Conservation (phyloP, 2,113 vertebrate genomes). For the Pimephales promelas region DNA sequence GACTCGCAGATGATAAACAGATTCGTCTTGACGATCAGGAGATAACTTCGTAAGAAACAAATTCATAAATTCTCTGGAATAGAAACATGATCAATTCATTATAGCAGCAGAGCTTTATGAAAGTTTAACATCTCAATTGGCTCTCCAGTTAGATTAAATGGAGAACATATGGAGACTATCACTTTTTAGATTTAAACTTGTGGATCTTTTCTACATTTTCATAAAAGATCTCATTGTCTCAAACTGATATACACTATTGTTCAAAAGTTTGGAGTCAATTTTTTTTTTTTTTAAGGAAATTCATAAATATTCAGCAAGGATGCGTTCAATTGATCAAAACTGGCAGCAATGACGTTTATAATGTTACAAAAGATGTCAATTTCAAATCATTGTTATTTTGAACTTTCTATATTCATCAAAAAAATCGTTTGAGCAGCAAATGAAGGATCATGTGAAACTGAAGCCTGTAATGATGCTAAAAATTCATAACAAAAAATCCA, state of each 20-base stretch:
- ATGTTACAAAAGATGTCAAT: background rate
- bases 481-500: no score
- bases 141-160: background rate
- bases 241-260: background rate
- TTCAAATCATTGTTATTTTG: background rate
- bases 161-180: background rate
- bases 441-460: background rate
- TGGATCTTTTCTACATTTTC: background rate
- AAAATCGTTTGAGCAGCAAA: background rate
- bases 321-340: background rate
- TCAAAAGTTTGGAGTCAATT: background rate
- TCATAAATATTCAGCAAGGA: background rate
- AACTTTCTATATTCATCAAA: background rate
- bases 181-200: background rate
- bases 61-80: background rate
- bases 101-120: background rate
- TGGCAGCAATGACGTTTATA: background rate
- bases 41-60: background rate
- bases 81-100: background rate
- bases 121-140: background rate
- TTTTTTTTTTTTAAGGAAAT: no score
- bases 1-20: background rate
- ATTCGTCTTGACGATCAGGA: background rate
- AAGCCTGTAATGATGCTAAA: background rate
- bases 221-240: background rate